Evolutionary conservation across 2,113 vertebrate genomes (phyloP), one percentile per base, ranked within the genome.

Genomic region (Plectropomus leopardus): DNA sequence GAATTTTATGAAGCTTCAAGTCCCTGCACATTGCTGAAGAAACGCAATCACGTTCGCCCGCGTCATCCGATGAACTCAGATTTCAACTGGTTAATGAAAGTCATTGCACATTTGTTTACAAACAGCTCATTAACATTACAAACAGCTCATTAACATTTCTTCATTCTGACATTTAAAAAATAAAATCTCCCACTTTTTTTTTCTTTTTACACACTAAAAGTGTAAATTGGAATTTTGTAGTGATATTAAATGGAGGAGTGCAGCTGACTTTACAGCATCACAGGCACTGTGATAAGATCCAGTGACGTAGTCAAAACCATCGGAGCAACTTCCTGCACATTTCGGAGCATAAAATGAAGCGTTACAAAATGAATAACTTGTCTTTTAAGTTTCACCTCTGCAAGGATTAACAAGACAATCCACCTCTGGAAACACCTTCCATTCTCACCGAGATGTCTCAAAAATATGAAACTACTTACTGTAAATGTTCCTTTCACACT

Each of bases 71-170:
- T 32, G 8, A 81, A 78, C 69, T 65, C 53, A 24, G 58, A 79
- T 57, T 53, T 48, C 15, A 79, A 75, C 48, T 28, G 16, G 80
- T 59, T 28, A 2, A 55, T 19, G 19, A 77, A 88, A 86, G 13
- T 83, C 81, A 92, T 90, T 93, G 90, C 90, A 92, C 88, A 63
- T 86, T 77, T 86, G 63, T 87, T 89, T 65, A 83, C 86, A 89
- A 82, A 92, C 76, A 66, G 51, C 75, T 36, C 36, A 36, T 36
- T 10, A 36, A 36, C 9, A 3, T 88, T 65, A 83, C 86, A 89
- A 84, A 92, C 76, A 66, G 51, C 75, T 85, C 42, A 48, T 54
- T 23, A 50, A 84, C 40, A 50, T 72, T 66, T 84, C 55, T 84
- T 81, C 83, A 87, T 85, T 84, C 58, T 6, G 55, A 83, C 79